Percentiles rank a stretch among this genome's conserved stretches.
Conservation (phyloP, 1,140 invertebrate genomes). For the Lepidurus arcticus region DNA sequence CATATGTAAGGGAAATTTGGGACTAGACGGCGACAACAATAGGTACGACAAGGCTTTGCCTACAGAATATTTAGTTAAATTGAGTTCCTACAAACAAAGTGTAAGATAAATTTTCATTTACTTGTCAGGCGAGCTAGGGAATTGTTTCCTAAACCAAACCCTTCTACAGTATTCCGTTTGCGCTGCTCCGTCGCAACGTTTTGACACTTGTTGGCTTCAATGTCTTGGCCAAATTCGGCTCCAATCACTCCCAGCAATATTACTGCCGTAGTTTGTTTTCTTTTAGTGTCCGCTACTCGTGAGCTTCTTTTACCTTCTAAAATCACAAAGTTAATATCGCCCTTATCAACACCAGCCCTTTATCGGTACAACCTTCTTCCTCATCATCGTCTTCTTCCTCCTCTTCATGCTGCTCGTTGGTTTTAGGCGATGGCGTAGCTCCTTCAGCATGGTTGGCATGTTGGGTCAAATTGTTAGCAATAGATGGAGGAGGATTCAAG, state of each 20-base stretch:
- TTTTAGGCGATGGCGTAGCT: conserved; percentile 37
- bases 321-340: conserved; percentile 41
- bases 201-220: conserved; percentile 50
- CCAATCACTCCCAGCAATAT: conserved; percentile 95
- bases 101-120: conserved; percentile 41
- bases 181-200: conserved; percentile 49
- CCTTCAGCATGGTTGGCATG: neutral
- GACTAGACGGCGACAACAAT: conserved; percentile 74
- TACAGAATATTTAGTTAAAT: conserved; percentile 40
- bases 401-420: conserved; percentile 51
- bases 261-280: conserved; percentile 95
- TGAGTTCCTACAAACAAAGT: neutral
- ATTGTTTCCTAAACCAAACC: conserved; percentile 84
- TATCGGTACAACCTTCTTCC: conserved; percentile 23
- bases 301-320: conserved; percentile 66
- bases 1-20: conserved; percentile 78
- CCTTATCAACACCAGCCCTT: neutral
- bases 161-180: conserved; percentile 78
- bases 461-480: conserved; percentile 24
- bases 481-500: neutral
- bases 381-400: conserved; percentile 73
- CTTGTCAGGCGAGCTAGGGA: conserved; percentile 85
- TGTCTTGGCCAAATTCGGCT: conserved; percentile 93
- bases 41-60: conserved; percentile 86
- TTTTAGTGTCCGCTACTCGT: conserved; percentile 75